Evolutionary conservation across 2,113 vertebrate genomes (phyloP).

Genomic region (Onychostoma macrolepis): DNA sequence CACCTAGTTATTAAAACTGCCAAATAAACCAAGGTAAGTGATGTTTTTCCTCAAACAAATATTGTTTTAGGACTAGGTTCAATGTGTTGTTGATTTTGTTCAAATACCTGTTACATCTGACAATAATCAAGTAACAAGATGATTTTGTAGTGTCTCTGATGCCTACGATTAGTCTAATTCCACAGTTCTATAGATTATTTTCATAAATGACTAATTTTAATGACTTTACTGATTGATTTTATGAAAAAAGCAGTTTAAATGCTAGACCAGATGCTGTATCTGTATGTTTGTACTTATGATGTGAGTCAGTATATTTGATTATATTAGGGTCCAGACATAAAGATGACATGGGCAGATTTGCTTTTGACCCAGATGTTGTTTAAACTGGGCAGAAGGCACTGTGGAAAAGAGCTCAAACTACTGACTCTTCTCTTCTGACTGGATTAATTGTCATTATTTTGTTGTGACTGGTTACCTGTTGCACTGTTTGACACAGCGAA

Average conservation of each 20-base stretch:
- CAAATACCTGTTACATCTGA: not conserved
- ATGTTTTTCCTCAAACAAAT: not conserved
- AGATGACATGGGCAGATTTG: not conserved
- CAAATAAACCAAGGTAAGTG: slow-evolving; percentile 30
- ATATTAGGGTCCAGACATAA: not conserved
- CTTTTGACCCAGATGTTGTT: not conserved
- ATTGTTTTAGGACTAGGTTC: not conserved
- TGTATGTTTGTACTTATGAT: not conserved
- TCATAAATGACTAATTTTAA: not conserved
- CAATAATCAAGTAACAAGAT: not conserved
- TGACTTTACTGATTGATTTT: not conserved
- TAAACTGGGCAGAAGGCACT: not conserved
- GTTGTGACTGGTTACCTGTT: not conserved
- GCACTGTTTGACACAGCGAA: not conserved
- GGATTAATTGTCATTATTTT: not conserved
- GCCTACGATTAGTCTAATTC: not conserved
- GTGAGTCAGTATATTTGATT: not conserved
- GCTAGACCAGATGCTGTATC: not conserved
- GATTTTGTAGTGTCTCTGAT: not conserved
- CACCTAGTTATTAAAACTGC: slow-evolving; percentile 5
- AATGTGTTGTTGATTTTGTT: not conserved
- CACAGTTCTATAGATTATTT: not conserved
- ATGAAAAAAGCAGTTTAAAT: not conserved
- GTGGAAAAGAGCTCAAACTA: not conserved
- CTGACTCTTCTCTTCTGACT: not conserved